Evolutionary conservation across 2,888 invertebrate species (phyloP).

Genomic region (Drosophila mercatorum): DNA sequence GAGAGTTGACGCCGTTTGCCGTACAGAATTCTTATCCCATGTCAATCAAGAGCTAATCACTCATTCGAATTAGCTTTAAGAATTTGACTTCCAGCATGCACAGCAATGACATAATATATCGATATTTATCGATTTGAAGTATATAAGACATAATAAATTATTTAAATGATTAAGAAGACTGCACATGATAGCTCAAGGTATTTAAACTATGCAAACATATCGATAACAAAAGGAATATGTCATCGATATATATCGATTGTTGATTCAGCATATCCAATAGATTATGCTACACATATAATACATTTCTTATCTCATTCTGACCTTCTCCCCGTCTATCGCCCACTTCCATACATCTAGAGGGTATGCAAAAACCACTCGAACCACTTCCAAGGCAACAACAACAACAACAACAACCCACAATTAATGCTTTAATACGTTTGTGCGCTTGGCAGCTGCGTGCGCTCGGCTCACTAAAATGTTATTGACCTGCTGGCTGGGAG

Average conservation of each 20-base stretch:
- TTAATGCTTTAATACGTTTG: conserved; percentile 63
- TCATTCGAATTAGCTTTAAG: too few relatives aligned
- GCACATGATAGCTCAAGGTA: too few relatives aligned
- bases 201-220: too few relatives aligned
- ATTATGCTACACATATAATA: not conserved
- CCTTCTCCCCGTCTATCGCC: not conserved
- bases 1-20: too few relatives aligned
- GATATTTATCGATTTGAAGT: not conserved
- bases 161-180: not conserved
- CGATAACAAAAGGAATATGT: too few relatives aligned
- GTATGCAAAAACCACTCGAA: conserved; percentile 32
- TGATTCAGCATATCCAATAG: too few relatives aligned
- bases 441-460: conserved; percentile 50
- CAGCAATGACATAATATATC: not conserved
- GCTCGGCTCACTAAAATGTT: conserved; percentile 46
- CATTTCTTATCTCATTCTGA: too few relatives aligned
- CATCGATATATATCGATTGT: too few relatives aligned
- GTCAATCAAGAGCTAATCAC: too few relatives aligned
- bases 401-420: conserved; percentile 23
- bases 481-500: conserved; percentile 47
- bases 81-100: too few relatives aligned
- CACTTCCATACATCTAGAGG: not conserved
- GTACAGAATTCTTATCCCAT: too few relatives aligned
- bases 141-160: not conserved
- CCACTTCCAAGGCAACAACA: conserved; percentile 15